Percentiles rank a stretch among this genome's conserved stretches.
These are phyloP conservation scores for Aplidium turbinatum DNA, from an alignment of 23 tunicate genomes.

Conservation along the genomic window DNA sequence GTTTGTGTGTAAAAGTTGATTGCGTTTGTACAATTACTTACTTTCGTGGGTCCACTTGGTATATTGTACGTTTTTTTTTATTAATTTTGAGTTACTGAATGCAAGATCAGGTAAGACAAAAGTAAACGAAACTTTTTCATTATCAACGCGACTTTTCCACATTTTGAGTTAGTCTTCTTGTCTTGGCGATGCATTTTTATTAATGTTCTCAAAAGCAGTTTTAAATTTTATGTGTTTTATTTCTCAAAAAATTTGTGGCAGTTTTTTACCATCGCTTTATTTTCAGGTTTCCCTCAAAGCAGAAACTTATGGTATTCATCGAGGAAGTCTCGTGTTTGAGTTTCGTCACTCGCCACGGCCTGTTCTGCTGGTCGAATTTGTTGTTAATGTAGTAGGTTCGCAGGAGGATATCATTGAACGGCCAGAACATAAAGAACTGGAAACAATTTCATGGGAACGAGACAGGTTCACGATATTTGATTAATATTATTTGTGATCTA, in stretches of 20 bases:
- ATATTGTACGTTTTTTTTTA: too few relatives aligned
- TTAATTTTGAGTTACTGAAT: too few relatives aligned
- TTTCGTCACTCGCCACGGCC: constrained; percentile 26
- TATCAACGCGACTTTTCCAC: too few relatives aligned
- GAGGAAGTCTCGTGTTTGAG: constrained; percentile 4
- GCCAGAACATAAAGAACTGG: too few relatives aligned
- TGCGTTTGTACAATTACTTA: too few relatives aligned
- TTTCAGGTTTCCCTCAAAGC: neutral
- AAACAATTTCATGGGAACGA: neutral
- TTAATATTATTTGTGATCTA: neutral
- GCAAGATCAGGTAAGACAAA: too few relatives aligned
- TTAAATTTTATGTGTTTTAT: neutral
- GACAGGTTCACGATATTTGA: neutral
- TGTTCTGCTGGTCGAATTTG: constrained; percentile 1
- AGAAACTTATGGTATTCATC: constrained; percentile 1
- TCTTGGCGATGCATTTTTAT: too few relatives aligned
- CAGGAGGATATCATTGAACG: neutral
- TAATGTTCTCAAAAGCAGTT: neutral
- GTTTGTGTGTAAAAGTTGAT: too few relatives aligned
- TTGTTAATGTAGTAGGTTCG: constrained; percentile 1
- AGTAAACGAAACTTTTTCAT: too few relatives aligned
- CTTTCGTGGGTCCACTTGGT: too few relatives aligned
- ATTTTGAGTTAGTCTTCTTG: too few relatives aligned
- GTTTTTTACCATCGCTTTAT: neutral
- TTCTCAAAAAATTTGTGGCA: neutral